Percentiles rank a stretch among this genome's conserved stretches.
Conservation (phyloP, 2,797 vertebrate genomes). For the Urophycis tenuis region DNA sequence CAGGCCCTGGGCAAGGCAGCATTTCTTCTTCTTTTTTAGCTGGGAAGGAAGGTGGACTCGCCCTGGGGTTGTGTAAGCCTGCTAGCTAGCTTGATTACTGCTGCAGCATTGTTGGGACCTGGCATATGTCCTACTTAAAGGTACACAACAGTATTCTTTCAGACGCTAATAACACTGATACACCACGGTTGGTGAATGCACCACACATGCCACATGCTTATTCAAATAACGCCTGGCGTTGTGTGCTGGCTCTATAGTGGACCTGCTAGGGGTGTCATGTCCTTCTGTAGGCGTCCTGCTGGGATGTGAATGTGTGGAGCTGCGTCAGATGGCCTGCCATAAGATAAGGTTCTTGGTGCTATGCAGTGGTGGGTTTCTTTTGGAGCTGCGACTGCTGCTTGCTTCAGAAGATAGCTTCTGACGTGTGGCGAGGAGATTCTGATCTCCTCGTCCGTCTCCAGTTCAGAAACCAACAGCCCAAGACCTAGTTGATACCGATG, state of each 20-base stretch:
- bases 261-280: not conserved
- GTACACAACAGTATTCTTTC: not conserved
- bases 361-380: no score
- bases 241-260: not conserved
- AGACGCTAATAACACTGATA: not conserved
- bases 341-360: not conserved
- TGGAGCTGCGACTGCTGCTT: no score
- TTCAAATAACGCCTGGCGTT: not conserved
- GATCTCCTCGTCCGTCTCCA: no score
- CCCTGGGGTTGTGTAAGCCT: slow-evolving; percentile 28
- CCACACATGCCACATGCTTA: not conserved
- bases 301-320: not conserved
- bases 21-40: no score
- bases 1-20: slow-evolving; percentile 53
- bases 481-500: no score
- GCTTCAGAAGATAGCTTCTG: not conserved
- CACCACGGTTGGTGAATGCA: not conserved
- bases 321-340: not conserved
- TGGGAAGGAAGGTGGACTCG: slow-evolving; percentile 59
- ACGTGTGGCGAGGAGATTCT: not conserved
- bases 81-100: slow-evolving; percentile 50
- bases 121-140: not conserved
- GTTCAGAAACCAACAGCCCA: no score
- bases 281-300: not conserved
- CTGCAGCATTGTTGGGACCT: slow-evolving; percentile 24